Conservation (phyloP, 2,888 invertebrate species). For the Danaus chrysippus region DNA sequence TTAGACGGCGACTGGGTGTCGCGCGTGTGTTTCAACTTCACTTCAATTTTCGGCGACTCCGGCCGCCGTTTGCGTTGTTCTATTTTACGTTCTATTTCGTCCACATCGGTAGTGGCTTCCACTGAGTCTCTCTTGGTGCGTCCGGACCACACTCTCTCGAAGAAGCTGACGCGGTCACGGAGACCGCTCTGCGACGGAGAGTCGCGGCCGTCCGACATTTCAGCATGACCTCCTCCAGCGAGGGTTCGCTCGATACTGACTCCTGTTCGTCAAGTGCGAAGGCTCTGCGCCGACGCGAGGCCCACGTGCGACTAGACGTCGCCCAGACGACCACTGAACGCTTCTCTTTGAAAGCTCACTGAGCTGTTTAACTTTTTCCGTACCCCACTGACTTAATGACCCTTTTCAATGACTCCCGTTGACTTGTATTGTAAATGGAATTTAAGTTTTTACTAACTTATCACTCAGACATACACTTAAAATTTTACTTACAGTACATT, state of each 20-base stretch:
- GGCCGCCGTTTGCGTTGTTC: conserved; percentile 78
- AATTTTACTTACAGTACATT: too few species aligned
- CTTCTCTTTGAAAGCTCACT: conserved; percentile 24
- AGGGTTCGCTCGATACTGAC: conserved; percentile 75
- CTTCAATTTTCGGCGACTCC: conserved; percentile 79
- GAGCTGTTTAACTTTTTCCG: conserved; percentile 20
- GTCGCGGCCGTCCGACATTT: conserved; percentile 75
- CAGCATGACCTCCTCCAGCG: conserved; percentile 70
- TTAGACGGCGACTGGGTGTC: conserved; percentile 72
- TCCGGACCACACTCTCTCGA: conserved; percentile 88
- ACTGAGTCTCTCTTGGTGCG: conserved; percentile 61
- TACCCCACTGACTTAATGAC: conserved; percentile 29
- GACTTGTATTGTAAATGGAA: conserved; percentile 3
- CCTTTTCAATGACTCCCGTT: conserved; percentile 15
- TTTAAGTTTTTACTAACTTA: too few species aligned
- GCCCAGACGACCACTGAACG: conserved; percentile 43
- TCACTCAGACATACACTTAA: too few species aligned
- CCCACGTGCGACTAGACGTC: conserved; percentile 61
- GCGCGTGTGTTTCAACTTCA: conserved; percentile 79
- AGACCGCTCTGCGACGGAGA: conserved; percentile 78
- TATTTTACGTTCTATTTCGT: conserved; percentile 80
- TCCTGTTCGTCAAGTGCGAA: conserved; percentile 36
- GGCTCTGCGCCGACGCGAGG: conserved; percentile 51
- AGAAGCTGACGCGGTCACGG: conserved; percentile 87
- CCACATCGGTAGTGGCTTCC: conserved; percentile 74